Evolutionary conservation across 1,140 invertebrate genomes (phyloP).

Genomic region (Dufourea novaeangliae): DNA sequence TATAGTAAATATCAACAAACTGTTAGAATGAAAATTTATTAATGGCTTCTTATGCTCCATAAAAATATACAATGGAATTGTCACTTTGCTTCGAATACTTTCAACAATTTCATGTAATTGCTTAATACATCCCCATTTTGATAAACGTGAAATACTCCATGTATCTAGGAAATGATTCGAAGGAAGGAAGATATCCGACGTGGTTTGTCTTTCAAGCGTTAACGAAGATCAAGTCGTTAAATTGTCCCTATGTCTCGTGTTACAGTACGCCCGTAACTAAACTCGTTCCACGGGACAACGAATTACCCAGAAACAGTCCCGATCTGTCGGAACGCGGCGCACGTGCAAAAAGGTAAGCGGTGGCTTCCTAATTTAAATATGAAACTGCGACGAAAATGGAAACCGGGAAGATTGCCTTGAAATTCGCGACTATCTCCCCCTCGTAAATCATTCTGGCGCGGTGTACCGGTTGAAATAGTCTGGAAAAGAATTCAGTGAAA

Average conservation of each 20-base stretch:
- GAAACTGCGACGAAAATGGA: slow-evolving; percentile 32
- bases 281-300: background rate
- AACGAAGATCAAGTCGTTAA: slow-evolving; percentile 24
- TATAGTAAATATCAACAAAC: too few relatives aligned
- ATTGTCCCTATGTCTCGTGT: slow-evolving; percentile 21
- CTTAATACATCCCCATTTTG: too few relatives aligned
- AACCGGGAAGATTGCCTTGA: slow-evolving; percentile 30
- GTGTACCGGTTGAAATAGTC: too few relatives aligned
- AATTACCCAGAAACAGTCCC: background rate
- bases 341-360: background rate
- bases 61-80: too few relatives aligned
- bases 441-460: background rate
- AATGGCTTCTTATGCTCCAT: too few relatives aligned
- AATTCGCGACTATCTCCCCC: slow-evolving; percentile 14
- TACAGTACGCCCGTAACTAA: background rate
- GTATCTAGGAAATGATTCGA: background rate
- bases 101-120: too few relatives aligned
- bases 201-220: background rate
- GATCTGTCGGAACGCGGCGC: too few relatives aligned
- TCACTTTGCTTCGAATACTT: too few relatives aligned
- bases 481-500: too few relatives aligned
- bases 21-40: too few relatives aligned
- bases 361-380: slow-evolving; percentile 23
- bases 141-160: too few relatives aligned
- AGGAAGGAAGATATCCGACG: background rate